Base-by-base conservation (phyloP, 1,140 invertebrate genomes). In the Ruditapes philippinarum region DNA sequence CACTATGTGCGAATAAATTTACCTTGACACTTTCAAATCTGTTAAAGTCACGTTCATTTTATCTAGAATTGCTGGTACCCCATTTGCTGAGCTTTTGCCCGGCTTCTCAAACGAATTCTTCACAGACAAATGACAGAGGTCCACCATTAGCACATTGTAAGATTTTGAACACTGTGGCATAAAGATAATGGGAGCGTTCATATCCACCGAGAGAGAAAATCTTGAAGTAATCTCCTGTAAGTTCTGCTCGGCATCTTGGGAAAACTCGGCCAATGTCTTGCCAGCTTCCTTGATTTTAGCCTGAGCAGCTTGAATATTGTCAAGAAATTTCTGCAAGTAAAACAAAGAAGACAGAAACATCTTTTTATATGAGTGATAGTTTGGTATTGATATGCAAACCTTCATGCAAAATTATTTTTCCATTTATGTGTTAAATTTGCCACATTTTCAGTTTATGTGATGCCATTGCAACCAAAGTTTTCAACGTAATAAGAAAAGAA, bases 281-380 rank as follows among this genome's bases (percentile, higher is more conserved):
- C 98, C 98, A 12, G 98, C 98, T 92, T 99, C 98, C 17, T 97
- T 97, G 4, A 99, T 97, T 1, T 97, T 97, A 94, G 97, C 96
- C 95, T 98, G 98, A 0, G 98, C 98, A 25, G 97, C 96, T 97
- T 98, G 97, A 96, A 99, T 99, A 89, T 98, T 97, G 94, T 98
- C 97, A 4, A 98, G 92, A 94, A 99, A 99, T 92, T 97, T 97
- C 98, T 98, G 40, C 17, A 78, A 78, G 28, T 5, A 5, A 45
- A 45, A n/a, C n/a, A n/a, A n/a, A n/a, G n/a, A n/a, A n/a, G n/a
- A n/a, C n/a, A n/a, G n/a, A n/a, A n/a, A n/a, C n/a, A n/a, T n/a
- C n/a, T n/a, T n/a, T n/a, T n/a, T n/a, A n/a, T n/a, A n/a, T n/a
- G n/a, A n/a, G n/a, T n/a, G n/a, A n/a, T n/a, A n/a, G n/a, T n/a